Evolutionary conservation across 2,888 invertebrate species (phyloP), one percentile per base, ranked within the genome.

Genomic region (Omphaloscelis lunosa): DNA sequence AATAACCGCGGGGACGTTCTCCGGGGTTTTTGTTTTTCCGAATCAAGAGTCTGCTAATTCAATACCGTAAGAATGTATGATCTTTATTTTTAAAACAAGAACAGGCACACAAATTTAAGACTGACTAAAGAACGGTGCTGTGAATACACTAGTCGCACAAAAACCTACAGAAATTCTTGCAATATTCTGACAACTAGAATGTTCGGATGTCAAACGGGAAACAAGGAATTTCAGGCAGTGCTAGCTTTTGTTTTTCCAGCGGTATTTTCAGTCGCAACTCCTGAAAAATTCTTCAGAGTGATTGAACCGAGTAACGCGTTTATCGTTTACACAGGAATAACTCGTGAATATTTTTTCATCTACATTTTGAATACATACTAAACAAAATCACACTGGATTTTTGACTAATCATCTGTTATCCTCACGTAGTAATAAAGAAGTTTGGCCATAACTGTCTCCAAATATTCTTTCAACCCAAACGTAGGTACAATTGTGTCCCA

Each of bases 401-500:
- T 66, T 12, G n/a, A 67, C 27, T 53, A 66, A 75, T 53, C 45
- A 72, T 48, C 41, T 59, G 51, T n/a, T 66, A 20, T 53, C 12
- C 17, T 34, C 23, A 27, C 20, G 23, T 63, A 48, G 29, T 53
- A 45, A 39, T 34, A 34, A 62, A 77, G 51, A 58, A 62, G 27
- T 82, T 63, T 23, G 41, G 29, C 8, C 20, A 48, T 48, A 59
- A 81, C 67, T 70, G 27, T 72, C 69, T 72, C 58, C 59, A 70
- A 78, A 76, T 73, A 79, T 69, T 56, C 27, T 75, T 56, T 41
- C 51, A 56, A n/a, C 29, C 48, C 59, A 70, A 73, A 77, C n/a
- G 51, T 83, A 51, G 66, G 34, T 45, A 77, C 68, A 58, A 69
- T 78, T 76, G 74, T 85, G 72, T 61, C 45, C 61, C 75, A 78